Conservation (phyloP, 2,113 vertebrate species). For the Cygnus atratus region DNA sequence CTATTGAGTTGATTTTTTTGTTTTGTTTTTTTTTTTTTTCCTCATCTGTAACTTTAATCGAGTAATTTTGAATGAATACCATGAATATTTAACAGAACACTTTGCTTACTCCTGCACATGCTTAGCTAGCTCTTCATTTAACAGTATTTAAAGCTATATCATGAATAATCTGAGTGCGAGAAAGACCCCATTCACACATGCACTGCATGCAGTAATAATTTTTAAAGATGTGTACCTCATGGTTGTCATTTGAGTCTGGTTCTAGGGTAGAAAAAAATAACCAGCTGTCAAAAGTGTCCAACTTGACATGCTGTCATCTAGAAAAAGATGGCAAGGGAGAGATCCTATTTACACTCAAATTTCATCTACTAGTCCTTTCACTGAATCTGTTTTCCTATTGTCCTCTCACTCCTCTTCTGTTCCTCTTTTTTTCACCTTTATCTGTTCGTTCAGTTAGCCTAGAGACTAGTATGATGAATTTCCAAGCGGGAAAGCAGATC, state of each 20-base stretch:
- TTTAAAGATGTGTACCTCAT: background rate
- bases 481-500: background rate
- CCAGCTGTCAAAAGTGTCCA: background rate
- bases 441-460: background rate
- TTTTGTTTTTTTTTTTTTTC: background rate
- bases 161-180: background rate
- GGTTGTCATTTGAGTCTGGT: background rate
- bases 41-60: background rate
- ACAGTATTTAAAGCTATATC: background rate
- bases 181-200: background rate
- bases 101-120: background rate
- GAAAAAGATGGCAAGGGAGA: background rate
- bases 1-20: background rate
- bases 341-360: background rate
- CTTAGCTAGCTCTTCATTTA: background rate
- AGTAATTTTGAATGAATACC: background rate
- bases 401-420: fast-evolving
- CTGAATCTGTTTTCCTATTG: background rate
- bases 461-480: background rate
- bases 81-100: background rate
- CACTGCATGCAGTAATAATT: background rate
- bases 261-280: background rate
- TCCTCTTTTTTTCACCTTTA: background rate
- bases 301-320: fast-evolving
- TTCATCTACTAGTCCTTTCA: background rate